phyloP scores from a whole-genome alignment of 1,140 invertebrate genomes.

The Dysdera silvatica region DNA sequence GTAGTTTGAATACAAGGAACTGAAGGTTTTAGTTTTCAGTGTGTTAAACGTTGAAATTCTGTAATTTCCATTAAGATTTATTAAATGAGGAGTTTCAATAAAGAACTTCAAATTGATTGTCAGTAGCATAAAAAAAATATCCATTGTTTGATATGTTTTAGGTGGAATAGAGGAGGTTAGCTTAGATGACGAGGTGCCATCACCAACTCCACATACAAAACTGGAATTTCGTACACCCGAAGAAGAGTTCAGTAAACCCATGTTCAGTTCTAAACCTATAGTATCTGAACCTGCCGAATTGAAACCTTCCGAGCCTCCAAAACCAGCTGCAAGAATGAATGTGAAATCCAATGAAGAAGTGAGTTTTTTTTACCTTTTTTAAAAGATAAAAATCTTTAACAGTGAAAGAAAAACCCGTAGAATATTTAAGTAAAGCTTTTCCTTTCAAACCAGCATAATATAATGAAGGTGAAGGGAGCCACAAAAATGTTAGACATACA shows the following conservation, averaged over 20 bases:
- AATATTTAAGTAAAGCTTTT: too few species aligned
- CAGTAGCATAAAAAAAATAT: too few species aligned
- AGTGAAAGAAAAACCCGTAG: not conserved
- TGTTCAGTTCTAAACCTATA: not conserved
- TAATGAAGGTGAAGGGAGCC: not conserved
- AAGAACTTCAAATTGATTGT: too few species aligned
- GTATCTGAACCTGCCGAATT: conserved; percentile 18
- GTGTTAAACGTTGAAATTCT: too few species aligned
- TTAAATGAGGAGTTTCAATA: too few species aligned
- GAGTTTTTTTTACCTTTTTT: conserved; percentile 9
- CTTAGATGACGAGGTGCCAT: conserved; percentile 29
- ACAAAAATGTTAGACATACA: not conserved
- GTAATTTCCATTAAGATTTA: too few species aligned
- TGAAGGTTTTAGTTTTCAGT: too few species aligned
- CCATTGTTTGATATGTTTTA: too few species aligned
- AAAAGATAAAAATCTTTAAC: not conserved
- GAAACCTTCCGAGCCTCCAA: conserved; percentile 11
- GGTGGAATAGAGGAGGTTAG: conserved; percentile 34
- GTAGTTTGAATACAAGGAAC: too few species aligned
- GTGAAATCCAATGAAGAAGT: conserved; percentile 19
- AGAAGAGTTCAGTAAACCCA: conserved; percentile 26
- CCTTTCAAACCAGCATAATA: too few species aligned
- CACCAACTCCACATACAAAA: conserved; percentile 8
- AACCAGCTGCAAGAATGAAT: conserved; percentile 4
- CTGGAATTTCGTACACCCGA: conserved; percentile 26